Conservation (phyloP, 2,888 invertebrate genomes). For the Euzophera pinguis region DNA sequence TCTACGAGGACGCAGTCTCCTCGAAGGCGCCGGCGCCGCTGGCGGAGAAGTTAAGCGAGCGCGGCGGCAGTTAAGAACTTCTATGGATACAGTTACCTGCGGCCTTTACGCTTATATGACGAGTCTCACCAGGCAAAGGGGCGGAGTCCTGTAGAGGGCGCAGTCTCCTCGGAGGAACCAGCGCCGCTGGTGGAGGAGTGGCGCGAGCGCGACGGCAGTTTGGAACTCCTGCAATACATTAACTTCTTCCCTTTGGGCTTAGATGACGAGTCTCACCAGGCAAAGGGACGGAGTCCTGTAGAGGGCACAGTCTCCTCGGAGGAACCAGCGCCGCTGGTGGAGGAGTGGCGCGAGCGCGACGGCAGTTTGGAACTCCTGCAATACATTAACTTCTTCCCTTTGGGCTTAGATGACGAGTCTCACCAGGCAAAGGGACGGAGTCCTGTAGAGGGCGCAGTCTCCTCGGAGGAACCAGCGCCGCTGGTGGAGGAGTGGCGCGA, state of each 20-base stretch:
- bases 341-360: conserved; percentile 66
- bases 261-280: conserved; percentile 64
- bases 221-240: too few species aligned
- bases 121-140: conserved; percentile 62
- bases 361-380: too few species aligned
- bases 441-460: conserved; percentile 63
- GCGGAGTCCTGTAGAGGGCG: conserved; percentile 69
- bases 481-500: conserved; percentile 63
- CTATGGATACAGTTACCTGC: too few species aligned
- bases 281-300: conserved; percentile 69
- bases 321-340: conserved; percentile 55
- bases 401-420: too few species aligned
- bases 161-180: conserved; percentile 54
- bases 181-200: conserved; percentile 60
- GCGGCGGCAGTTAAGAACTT: too few species aligned
- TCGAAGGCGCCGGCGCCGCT: conserved; percentile 51
- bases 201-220: conserved; percentile 62
- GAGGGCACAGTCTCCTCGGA: conserved; percentile 57
- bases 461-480: conserved; percentile 53
- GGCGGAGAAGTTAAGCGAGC: conserved; percentile 68
- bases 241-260: too few species aligned
- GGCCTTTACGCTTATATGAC: too few species aligned
- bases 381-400: too few species aligned
- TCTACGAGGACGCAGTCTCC: conserved; percentile 55
- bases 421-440: conserved; percentile 70